Evolutionary conservation across 2,888 invertebrate species (phyloP).

Genomic region (Mythimna vitellina): DNA sequence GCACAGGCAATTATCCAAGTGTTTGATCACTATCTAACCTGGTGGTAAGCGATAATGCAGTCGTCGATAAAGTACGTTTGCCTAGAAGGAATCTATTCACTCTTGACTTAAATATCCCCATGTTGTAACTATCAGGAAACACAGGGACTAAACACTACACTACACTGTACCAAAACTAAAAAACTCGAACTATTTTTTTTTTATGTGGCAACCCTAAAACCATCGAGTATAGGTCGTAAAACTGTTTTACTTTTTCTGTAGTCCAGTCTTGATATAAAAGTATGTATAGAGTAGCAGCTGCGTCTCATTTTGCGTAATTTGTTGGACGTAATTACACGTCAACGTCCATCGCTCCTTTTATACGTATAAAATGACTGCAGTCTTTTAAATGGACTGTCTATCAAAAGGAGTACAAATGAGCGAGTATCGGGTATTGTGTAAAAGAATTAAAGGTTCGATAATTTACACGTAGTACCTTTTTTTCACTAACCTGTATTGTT

Average conservation of each 20-base stretch:
- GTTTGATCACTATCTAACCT: too few species aligned
- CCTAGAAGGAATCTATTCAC: too few species aligned
- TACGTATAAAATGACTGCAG: not conserved
- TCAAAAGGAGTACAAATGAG: constrained; percentile 29
- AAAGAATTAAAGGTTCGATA: not conserved
- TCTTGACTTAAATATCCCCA: too few species aligned
- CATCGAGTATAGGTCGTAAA: constrained; percentile 39
- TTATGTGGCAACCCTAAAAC: constrained; percentile 38
- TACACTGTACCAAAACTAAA: too few species aligned
- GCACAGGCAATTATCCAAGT: too few species aligned
- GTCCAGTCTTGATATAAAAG: constrained; percentile 35
- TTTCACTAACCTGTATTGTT: too few species aligned
- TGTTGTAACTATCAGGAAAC: too few species aligned
- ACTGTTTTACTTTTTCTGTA: constrained; percentile 47
- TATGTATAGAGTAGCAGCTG: constrained; percentile 45
- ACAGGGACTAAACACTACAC: too few species aligned
- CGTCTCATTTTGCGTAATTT: constrained; percentile 56
- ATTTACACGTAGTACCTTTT: not conserved
- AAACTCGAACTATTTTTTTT: not conserved
- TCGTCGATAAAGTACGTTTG: too few species aligned
- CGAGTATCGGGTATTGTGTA: constrained; percentile 22
- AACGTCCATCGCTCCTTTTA: constrained; percentile 38
- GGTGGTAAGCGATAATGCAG: too few species aligned
- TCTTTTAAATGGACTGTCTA: constrained; percentile 16
- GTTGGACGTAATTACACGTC: constrained; percentile 41